These are phyloP conservation scores for Poeciliopsis gracilis DNA, from an alignment of 2,797 vertebrate genomes.

Conservation along the genomic window DNA sequence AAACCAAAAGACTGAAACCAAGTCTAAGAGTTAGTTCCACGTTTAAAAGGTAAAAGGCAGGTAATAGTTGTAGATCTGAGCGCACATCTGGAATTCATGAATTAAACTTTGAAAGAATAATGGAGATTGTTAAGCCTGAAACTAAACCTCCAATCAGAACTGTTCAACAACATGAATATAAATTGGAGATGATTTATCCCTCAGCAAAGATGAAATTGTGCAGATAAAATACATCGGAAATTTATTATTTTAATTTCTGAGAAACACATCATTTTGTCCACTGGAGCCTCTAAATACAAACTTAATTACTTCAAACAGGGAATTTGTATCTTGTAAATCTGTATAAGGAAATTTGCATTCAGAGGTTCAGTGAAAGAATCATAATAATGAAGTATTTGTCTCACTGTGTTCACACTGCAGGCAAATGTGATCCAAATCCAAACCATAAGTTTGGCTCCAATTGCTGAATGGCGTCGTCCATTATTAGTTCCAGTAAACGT, in stretches of 20 bases:
- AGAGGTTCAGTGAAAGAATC: neutral
- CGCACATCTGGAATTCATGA: neutral
- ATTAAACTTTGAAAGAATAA: neutral
- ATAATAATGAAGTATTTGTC: neutral
- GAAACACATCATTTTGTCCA: too few relatives aligned
- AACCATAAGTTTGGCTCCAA: too few relatives aligned
- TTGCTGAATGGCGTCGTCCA: too few relatives aligned
- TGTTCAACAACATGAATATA: neutral
- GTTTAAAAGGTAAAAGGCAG: neutral
- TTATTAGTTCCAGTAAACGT: too few relatives aligned
- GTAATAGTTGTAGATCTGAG: neutral
- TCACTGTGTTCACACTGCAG: too few relatives aligned
- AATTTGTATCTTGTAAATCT: neutral
- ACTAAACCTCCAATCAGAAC: neutral
- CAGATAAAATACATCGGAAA: neutral
- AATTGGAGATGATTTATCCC: neutral
- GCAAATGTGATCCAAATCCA: too few relatives aligned
- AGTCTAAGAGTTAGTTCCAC: neutral
- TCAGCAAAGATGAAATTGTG: neutral
- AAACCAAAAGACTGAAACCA: neutral
- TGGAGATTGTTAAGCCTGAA: neutral
- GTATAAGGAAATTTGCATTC: neutral
- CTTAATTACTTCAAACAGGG: neutral
- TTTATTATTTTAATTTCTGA: too few relatives aligned
- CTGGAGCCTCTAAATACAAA: neutral